Evolutionary conservation across 2,113 vertebrate species (phyloP).

Genomic region (Hiodon tergisus): DNA sequence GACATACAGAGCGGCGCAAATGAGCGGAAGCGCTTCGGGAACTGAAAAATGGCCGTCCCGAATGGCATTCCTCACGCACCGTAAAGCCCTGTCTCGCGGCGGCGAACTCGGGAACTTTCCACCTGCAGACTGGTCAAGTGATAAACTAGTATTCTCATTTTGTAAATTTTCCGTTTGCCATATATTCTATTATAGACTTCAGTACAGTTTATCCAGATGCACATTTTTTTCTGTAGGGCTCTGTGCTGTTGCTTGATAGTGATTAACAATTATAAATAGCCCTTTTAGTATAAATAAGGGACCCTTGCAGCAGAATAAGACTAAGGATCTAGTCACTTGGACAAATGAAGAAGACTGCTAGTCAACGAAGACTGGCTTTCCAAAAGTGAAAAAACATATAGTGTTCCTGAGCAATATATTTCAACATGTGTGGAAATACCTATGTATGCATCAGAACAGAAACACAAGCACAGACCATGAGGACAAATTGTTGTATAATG

Average conservation of each 20-base stretch:
- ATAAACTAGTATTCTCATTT: not conserved
- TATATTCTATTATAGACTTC: not conserved
- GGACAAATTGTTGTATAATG: too few species aligned
- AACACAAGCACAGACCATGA: too few species aligned
- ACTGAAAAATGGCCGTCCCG: constrained; percentile 6
- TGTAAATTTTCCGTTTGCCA: not conserved
- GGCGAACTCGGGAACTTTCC: not conserved
- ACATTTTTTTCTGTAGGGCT: not conserved
- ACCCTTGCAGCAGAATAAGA: not conserved
- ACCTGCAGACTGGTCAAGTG: not conserved
- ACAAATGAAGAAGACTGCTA: too few species aligned
- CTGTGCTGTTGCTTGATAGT: not conserved
- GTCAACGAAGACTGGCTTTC: too few species aligned
- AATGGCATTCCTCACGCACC: not conserved
- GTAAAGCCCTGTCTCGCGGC: not conserved
- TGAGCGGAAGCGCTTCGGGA: not conserved
- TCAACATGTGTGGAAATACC: too few species aligned
- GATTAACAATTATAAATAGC: not conserved
- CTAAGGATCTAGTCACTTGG: not conserved
- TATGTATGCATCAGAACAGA: too few species aligned
- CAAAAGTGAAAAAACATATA: too few species aligned
- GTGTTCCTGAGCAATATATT: too few species aligned
- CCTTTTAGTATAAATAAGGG: not conserved
- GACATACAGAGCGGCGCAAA: constrained; percentile 1
- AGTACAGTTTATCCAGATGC: not conserved